These are phyloP conservation scores for Xiphias gladius DNA, from an alignment of 2,113 vertebrate genomes.

Conservation along the genomic window DNA sequence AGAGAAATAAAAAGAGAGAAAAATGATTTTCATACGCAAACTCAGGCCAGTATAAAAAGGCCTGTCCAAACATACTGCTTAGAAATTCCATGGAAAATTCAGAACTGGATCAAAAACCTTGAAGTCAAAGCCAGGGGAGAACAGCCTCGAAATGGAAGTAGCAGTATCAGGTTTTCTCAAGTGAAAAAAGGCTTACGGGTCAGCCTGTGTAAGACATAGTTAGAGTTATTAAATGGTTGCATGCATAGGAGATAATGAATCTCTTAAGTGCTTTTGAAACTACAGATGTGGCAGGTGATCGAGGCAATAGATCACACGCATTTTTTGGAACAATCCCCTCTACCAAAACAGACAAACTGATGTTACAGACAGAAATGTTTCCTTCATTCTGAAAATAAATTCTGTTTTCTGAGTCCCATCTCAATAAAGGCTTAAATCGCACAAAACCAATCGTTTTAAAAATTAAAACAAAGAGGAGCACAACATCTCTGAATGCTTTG, in stretches of 20 bases:
- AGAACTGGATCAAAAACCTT: background rate
- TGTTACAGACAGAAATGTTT: background rate
- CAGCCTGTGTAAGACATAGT: no score
- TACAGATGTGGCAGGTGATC: background rate
- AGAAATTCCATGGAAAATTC: conserved; percentile 6
- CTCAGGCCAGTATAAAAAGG: background rate
- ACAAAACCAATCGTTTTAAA: no score
- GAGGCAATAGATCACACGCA: background rate
- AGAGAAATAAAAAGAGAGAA: background rate
- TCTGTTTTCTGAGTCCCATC: no score
- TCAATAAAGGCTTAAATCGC: background rate
- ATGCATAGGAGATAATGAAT: background rate
- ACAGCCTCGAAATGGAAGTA: background rate
- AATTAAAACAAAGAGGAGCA: no score
- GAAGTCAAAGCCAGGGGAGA: background rate
- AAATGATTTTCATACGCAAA: background rate
- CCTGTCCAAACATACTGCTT: background rate
- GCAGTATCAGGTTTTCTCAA: background rate
- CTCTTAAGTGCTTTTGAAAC: background rate
- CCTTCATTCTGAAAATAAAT: background rate
- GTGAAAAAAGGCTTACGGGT: background rate
- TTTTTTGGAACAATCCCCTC: background rate
- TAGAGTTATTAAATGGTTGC: background rate
- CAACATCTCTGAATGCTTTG: no score
- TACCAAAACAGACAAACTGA: background rate